Evolutionary conservation across 2,888 invertebrate species (phyloP).

Genomic region (Cataglyphis livida): DNA sequence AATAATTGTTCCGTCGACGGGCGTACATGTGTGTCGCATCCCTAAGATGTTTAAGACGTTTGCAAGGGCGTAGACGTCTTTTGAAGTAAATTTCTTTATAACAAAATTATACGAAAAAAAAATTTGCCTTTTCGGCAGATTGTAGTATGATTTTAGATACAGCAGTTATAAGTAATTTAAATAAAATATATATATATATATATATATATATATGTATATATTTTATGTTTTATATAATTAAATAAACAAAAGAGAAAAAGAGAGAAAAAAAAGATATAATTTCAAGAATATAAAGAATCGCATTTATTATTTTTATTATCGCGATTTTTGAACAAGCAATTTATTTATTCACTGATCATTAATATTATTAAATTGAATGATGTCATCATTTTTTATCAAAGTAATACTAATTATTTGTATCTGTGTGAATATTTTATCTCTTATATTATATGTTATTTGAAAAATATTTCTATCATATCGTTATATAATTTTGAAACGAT

Average conservation of each 20-base stretch:
- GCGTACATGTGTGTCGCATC: constrained; percentile 77
- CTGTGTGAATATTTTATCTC: background rate
- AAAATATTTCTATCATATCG: background rate
- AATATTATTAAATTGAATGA: constrained; percentile 5
- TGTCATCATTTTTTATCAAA: background rate
- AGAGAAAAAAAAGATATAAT: background rate
- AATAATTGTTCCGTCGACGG: constrained; percentile 68
- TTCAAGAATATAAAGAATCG: background rate
- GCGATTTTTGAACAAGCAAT: background rate
- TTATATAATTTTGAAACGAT: constrained; percentile 16
- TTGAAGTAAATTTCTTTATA: constrained; percentile 44
- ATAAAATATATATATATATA: background rate
- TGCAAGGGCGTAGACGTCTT: constrained; percentile 73
- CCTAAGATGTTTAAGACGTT: constrained; percentile 68
- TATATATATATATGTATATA: background rate
- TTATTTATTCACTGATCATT: background rate
- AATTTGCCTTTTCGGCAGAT: background rate
- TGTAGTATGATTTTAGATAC: constrained; percentile 25
- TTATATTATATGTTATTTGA: background rate
- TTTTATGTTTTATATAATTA: background rate
- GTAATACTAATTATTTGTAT: background rate
- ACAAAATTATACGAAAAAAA: constrained; percentile 41
- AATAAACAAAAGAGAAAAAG: background rate
- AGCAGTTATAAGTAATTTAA: constrained; percentile 1
- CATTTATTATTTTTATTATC: background rate